A percentile compares a stretch with the other conserved stretches of the same genome.
Evolutionary conservation across 2,888 invertebrate species (phyloP).

Genomic region (Synanthedon andrenaeformis): DNA sequence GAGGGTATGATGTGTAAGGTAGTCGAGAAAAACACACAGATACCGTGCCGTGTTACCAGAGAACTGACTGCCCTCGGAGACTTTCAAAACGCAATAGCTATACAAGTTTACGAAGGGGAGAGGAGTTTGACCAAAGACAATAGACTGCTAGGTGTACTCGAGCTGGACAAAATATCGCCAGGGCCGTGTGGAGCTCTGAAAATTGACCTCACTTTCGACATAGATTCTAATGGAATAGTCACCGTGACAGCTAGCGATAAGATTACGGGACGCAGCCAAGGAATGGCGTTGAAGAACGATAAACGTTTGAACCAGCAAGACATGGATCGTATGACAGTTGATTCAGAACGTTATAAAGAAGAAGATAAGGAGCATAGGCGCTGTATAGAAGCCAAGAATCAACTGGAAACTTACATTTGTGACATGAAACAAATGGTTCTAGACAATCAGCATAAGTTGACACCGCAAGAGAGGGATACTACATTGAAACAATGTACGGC

Average conservation of each 20-base stretch:
- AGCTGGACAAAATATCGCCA: conserved; percentile 39
- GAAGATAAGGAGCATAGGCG: conserved; percentile 37
- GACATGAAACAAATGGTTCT: conserved; percentile 27
- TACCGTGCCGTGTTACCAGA: conserved; percentile 40
- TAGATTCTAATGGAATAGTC: conserved; percentile 39
- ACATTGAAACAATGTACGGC: conserved; percentile 29
- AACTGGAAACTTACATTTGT: conserved; percentile 42
- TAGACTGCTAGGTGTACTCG: conserved; percentile 39
- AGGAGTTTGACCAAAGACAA: conserved; percentile 42
- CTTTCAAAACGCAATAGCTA: conserved; percentile 41
- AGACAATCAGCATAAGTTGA: conserved; percentile 24
- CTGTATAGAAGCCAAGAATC: conserved; percentile 39
- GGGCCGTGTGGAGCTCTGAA: conserved; percentile 42
- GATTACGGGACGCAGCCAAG: conserved; percentile 30
- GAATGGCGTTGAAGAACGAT: conserved; percentile 30
- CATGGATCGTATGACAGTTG: conserved; percentile 35
- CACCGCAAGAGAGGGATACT: conserved; percentile 20
- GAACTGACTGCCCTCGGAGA: conserved; percentile 46
- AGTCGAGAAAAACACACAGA: conserved; percentile 39
- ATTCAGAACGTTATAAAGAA: conserved; percentile 30
- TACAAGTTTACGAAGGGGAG: conserved; percentile 52
- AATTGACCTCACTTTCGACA: conserved; percentile 41
- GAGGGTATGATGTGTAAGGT: conserved; percentile 47
- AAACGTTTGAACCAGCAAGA: conserved; percentile 31
- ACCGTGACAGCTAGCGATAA: conserved; percentile 39